These are phyloP conservation scores for Hypotaenidia philippensis DNA, from an alignment of 2,797 vertebrate species.

Conservation along the genomic window DNA sequence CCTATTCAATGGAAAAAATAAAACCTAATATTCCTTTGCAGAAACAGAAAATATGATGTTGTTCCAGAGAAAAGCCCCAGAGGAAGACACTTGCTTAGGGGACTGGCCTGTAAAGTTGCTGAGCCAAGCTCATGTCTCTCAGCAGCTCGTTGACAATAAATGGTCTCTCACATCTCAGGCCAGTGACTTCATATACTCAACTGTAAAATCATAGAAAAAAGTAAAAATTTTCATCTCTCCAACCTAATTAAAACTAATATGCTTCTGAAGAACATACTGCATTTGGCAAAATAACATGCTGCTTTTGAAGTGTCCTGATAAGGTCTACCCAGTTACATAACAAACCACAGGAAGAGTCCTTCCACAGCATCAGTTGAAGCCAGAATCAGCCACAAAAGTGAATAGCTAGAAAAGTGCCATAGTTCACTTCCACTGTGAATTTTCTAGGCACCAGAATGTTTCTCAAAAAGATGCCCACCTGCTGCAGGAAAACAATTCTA, in stretches of 20 bases:
- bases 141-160: background rate
- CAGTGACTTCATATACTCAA: background rate
- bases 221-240: background rate
- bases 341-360: background rate
- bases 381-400: background rate
- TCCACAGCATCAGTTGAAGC: background rate
- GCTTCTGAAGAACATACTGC: background rate
- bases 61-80: background rate
- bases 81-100: background rate
- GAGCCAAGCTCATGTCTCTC: background rate
- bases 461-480: background rate
- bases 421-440: background rate
- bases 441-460: background rate
- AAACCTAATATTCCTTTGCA: background rate
- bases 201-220: background rate
- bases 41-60: background rate
- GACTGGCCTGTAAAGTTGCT: background rate
- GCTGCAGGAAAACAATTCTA: background rate
- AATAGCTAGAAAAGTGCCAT: background rate
- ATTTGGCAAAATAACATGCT: background rate
- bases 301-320: background rate
- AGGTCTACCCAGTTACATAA: background rate
- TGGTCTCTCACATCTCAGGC: background rate
- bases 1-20: too few species aligned
- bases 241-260: background rate